Conservation (phyloP, 64 coral and sea anemone genomes). For the Porites lutea region DNA sequence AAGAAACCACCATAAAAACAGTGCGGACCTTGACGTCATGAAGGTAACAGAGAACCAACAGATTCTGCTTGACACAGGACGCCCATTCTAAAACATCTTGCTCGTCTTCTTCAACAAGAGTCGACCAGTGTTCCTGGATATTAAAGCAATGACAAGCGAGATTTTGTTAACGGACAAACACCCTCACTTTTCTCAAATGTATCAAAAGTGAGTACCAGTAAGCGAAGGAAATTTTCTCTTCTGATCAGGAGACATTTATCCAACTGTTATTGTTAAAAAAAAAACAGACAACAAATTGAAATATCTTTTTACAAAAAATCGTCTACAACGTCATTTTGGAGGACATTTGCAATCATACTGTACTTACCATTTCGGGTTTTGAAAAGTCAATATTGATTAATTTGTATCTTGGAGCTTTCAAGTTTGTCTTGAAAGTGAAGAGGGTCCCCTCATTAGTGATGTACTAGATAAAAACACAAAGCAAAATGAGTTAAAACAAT, state of each 20-base stretch:
- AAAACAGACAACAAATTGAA: too few relatives aligned
- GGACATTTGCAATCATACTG: too few relatives aligned
- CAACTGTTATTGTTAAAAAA: too few relatives aligned
- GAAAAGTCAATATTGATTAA: slow-evolving; percentile 83
- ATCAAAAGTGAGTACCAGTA: too few relatives aligned
- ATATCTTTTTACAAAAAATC: too few relatives aligned
- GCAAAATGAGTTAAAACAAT: too few relatives aligned
- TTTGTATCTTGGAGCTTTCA: slow-evolving; percentile 81
- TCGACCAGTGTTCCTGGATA: slow-evolving; percentile 77
- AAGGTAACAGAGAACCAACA: slow-evolving; percentile 92
- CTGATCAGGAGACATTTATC: too few relatives aligned
- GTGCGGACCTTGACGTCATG: slow-evolving; percentile 85
- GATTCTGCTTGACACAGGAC: slow-evolving; percentile 86
- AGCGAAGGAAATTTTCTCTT: too few relatives aligned
- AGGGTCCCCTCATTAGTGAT: slow-evolving; percentile 83
- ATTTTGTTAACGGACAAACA: too few relatives aligned
- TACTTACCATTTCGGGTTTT: slow-evolving; percentile 75
- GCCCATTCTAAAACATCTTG: slow-evolving; percentile 92
- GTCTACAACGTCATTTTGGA: too few relatives aligned
- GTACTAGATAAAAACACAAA: slow-evolving; percentile 48
- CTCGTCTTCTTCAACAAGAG: slow-evolving; percentile 70
- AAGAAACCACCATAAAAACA: not conserved
- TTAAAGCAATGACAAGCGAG: not conserved
- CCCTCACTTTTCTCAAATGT: not conserved
- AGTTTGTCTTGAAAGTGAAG: slow-evolving; percentile 93